phyloP scores from a whole-genome alignment of 2,888 invertebrate species.

The Acanthosoma haemorrhoidale region DNA sequence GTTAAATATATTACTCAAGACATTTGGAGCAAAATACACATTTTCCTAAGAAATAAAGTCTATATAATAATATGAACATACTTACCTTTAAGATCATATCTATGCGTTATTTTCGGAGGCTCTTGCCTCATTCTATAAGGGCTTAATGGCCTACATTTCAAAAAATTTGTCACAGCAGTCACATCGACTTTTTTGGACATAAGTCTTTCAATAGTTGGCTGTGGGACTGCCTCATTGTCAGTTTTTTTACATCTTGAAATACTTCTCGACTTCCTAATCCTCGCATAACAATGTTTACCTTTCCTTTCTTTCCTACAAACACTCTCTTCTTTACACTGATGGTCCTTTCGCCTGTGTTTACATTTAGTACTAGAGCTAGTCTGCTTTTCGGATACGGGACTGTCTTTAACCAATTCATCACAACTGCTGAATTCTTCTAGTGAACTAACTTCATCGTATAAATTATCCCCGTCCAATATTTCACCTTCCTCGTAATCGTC shows the following conservation, averaged over 20 bases:
- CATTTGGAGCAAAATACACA: too few species aligned
- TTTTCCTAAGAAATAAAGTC: too few species aligned
- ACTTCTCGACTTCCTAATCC: slow-evolving; percentile 24
- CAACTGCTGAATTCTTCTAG: slow-evolving; percentile 41
- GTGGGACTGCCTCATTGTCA: neutral
- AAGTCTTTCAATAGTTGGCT: neutral
- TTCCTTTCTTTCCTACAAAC: slow-evolving; percentile 35
- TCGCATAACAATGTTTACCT: slow-evolving; percentile 39
- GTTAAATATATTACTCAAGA: neutral
- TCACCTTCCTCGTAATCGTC: slow-evolving; percentile 38
- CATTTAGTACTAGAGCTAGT: neutral
- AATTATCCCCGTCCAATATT: slow-evolving; percentile 30
- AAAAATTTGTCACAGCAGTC: neutral
- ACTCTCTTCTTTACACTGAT: slow-evolving; percentile 36
- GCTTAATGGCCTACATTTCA: neutral
- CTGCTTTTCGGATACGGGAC: slow-evolving; percentile 35
- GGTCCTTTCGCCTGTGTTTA: slow-evolving; percentile 35
- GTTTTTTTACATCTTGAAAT: neutral
- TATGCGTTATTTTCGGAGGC: neutral
- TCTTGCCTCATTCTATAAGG: neutral
- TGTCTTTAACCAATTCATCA: slow-evolving; percentile 25
- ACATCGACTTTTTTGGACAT: neutral
- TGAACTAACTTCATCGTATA: slow-evolving; percentile 36
- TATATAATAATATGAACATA: neutral
- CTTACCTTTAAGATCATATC: slow-evolving; percentile 12